phyloP scores from a whole-genome alignment of 2,797 vertebrate genomes.

The Erithacus rubecula region DNA sequence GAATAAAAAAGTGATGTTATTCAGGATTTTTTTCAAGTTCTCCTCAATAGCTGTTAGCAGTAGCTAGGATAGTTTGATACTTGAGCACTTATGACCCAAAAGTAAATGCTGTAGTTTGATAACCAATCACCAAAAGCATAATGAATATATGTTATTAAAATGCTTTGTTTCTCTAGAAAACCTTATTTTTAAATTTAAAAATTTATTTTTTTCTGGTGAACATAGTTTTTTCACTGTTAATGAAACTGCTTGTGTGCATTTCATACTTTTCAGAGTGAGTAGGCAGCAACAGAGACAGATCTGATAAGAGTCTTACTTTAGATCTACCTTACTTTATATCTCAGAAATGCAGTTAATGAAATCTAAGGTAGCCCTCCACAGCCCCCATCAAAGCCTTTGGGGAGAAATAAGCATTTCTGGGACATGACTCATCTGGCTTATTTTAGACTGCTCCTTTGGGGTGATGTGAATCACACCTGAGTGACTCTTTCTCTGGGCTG shows the following conservation, averaged over 20 bases:
- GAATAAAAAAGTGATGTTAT: background rate
- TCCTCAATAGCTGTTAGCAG: background rate
- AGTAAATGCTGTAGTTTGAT: background rate
- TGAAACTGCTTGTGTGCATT: background rate
- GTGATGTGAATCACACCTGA: conserved; percentile 4
- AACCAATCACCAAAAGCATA: background rate
- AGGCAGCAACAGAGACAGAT: background rate
- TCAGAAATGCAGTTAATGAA: background rate
- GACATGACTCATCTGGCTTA: conserved; percentile 11
- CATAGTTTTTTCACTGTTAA: background rate
- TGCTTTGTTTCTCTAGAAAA: background rate
- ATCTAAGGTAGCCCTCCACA: background rate
- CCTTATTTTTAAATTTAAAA: background rate
- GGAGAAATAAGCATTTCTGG: conserved; percentile 9
- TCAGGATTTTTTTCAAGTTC: background rate
- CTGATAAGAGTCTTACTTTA: background rate
- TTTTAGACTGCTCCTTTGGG: background rate
- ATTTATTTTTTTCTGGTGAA: background rate
- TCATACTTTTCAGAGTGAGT: background rate
- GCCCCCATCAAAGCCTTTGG: background rate
- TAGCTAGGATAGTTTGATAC: background rate
- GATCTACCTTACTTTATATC: background rate
- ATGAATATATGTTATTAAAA: background rate
- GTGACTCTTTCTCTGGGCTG: background rate
- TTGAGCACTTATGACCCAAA: background rate